Conservation (phyloP, 2,888 invertebrate species). For the Ectemnius continuus region DNA sequence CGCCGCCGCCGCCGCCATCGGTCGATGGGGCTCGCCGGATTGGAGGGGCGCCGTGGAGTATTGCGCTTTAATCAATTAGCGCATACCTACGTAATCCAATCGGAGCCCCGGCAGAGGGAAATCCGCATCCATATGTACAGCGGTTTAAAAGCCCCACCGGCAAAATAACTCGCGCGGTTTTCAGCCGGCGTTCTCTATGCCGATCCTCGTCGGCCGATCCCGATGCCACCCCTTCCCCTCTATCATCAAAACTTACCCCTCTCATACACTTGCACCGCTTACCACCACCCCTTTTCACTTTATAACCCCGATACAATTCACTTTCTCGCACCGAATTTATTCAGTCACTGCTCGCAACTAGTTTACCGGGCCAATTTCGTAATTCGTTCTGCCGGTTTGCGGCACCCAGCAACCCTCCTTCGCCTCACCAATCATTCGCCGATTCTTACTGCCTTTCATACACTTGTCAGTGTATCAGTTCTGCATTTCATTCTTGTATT, state of each 20-base stretch:
- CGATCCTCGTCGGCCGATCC: conserved; percentile 19
- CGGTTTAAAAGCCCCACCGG: conserved; percentile 65
- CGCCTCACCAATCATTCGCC: no score
- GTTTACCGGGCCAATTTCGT: no score
- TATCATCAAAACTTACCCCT: conserved; percentile 27
- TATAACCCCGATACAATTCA: neutral
- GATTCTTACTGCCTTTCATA: no score
- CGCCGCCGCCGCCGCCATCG: no score
- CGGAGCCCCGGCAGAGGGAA: conserved; percentile 53
- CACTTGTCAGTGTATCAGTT: no score
- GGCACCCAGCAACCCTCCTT: no score
- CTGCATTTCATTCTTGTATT: no score
- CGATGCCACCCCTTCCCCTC: conserved; percentile 33
- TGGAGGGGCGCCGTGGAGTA: conserved; percentile 26
- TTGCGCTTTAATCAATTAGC: conserved; percentile 72
- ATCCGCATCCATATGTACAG: conserved; percentile 66
- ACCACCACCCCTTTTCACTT: conserved; percentile 8
- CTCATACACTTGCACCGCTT: neutral
- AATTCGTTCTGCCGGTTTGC: no score
- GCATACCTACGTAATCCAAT: conserved; percentile 69
- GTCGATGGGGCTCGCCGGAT: conserved; percentile 15
- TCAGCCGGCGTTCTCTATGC: conserved; percentile 42
- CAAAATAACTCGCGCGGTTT: conserved; percentile 66
- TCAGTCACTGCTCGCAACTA: no score
- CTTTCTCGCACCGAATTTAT: no score